These are phyloP conservation scores for Uromys caudimaculatus DNA, from an alignment of 2,797 vertebrate species.

Conservation along the genomic window DNA sequence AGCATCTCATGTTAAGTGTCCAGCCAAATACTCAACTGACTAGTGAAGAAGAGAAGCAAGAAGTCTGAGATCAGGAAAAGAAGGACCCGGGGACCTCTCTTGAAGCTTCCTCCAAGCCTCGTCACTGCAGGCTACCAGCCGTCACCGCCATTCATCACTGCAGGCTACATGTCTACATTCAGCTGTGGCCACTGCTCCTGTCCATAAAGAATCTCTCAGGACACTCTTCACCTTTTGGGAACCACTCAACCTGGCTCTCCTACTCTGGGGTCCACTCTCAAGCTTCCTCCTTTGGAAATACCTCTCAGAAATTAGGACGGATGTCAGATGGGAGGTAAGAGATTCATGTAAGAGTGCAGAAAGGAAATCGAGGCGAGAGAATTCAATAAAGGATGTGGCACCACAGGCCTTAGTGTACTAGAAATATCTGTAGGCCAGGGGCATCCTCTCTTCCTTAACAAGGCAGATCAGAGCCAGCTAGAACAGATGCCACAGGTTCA, in stretches of 20 bases:
- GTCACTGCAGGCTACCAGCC: background rate
- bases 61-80: background rate
- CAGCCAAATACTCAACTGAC: conserved; percentile 14
- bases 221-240: background rate
- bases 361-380: background rate
- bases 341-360: background rate
- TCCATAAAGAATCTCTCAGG: background rate
- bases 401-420: background rate
- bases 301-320: background rate
- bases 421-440: background rate
- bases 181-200: background rate
- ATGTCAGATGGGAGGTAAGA: background rate
- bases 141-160: background rate
- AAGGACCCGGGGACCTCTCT: background rate
- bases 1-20: background rate
- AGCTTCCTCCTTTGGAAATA: background rate
- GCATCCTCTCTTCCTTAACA: background rate
- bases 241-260: background rate
- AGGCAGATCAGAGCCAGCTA: too few species aligned
- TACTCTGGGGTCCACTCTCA: background rate
- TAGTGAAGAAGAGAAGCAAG: background rate
- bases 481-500: background rate
- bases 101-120: background rate
- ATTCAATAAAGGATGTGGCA: background rate
- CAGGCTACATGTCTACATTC: background rate